phyloP scores from a whole-genome alignment of 2,797 vertebrate species.

The Epinephelus malabaricus region DNA sequence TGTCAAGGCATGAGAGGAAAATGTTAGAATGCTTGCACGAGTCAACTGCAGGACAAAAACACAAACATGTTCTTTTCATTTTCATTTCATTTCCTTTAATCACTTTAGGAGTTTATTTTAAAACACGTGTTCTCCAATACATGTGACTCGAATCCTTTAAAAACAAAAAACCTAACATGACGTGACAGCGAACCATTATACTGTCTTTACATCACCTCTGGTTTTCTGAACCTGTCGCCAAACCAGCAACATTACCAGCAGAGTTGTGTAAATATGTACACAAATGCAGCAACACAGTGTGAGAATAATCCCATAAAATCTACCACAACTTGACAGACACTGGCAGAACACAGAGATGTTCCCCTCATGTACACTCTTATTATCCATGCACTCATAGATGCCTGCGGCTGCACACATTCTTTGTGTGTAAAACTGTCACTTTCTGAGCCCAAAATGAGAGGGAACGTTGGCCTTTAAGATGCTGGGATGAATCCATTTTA shows the following conservation, averaged over 20 bases:
- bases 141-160: neutral
- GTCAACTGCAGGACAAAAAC: slow-evolving; percentile 9
- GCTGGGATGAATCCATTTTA: slow-evolving; percentile 17
- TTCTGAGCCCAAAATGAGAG: neutral
- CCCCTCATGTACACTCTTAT: neutral
- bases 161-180: neutral
- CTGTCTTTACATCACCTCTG: neutral
- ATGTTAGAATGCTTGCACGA: neutral
- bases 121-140: slow-evolving; percentile 13
- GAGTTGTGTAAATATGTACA: slow-evolving; percentile 32
- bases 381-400: neutral
- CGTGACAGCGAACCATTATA: slow-evolving; percentile 11
- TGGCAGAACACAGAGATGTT: slow-evolving; percentile 15
- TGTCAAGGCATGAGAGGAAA: slow-evolving; percentile 23
- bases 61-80: neutral
- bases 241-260: neutral
- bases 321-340: slow-evolving; percentile 1
- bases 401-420: slow-evolving; percentile 20
- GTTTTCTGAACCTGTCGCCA: slow-evolving; percentile 27
- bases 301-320: neutral
- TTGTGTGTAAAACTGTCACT: slow-evolving; percentile 24
- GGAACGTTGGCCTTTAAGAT: slow-evolving; percentile 30
- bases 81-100: slow-evolving; percentile 35
- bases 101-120: slow-evolving; percentile 18
- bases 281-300: slow-evolving; percentile 11